Percentiles rank a stretch among this genome's conserved stretches.
phyloP scores from a whole-genome alignment of 2,113 vertebrate species.

The Pantherophis guttatus region DNA sequence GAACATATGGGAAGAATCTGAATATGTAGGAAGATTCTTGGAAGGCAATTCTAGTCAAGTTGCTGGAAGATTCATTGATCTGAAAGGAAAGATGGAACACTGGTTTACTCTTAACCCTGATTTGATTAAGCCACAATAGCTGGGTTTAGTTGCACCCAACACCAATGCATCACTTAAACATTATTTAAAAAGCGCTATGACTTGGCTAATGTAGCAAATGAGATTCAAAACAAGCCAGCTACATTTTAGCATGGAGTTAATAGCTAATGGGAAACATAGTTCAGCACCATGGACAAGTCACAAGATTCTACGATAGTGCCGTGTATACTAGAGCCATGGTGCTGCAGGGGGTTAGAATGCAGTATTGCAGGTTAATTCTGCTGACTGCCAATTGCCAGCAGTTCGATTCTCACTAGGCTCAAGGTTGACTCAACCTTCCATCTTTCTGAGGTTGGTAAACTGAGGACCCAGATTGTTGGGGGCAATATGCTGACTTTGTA shows the following conservation, averaged over 20 bases:
- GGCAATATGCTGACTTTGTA: too few relatives aligned
- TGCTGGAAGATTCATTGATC: neutral
- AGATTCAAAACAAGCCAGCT: neutral
- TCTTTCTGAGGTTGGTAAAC: too few relatives aligned
- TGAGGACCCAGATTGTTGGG: too few relatives aligned
- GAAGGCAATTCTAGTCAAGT: neutral
- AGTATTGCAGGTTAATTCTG: too few relatives aligned
- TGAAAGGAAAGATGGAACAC: neutral
- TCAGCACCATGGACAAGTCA: neutral
- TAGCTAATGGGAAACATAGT: neutral
- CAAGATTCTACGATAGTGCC: neutral
- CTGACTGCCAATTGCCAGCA: too few relatives aligned
- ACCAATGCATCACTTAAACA: neutral
- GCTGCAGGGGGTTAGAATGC: too few relatives aligned
- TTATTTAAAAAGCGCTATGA: neutral
- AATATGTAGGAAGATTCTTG: neutral
- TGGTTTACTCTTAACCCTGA: neutral
- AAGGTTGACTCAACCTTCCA: too few relatives aligned
- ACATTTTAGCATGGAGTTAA: neutral
- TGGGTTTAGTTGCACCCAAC: neutral
- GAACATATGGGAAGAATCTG: neutral
- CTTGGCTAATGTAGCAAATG: neutral
- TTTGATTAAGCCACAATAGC: neutral
- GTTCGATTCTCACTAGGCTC: too few relatives aligned
- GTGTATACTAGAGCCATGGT: neutral